Evolutionary conservation across 2,888 invertebrate genomes (phyloP), one percentile per base, ranked within the genome.

Genomic region (Caenorhabditis panamensis): DNA sequence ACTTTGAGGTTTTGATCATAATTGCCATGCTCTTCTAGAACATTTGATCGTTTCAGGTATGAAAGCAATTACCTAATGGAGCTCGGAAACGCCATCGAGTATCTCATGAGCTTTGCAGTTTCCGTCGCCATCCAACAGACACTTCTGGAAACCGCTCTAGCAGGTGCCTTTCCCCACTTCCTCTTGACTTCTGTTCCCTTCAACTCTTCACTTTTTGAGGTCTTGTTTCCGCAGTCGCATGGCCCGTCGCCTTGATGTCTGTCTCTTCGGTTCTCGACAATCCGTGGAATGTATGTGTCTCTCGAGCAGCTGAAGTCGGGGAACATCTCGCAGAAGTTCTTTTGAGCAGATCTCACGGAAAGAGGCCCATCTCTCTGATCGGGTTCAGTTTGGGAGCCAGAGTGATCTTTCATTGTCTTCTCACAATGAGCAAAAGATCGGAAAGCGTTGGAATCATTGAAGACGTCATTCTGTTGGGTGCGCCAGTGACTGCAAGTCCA

Each of bases 361-460:
- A 93, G 86, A 90, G 94, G 44, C 94, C 94, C 2, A 94, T 94
- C 28, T 93, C 94, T 0, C 91, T 94, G 61, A 92, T 94, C 76
- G 90, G 94, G 5, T 94, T 93, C 89, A 94, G 94, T 85, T 92
- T 94, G 16, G 94, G 94, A n/a, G 94, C 94, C 2, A 91, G 94
- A 73, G 94, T 94, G 47, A 93, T 94, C 82, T 94, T 93, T 90
- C 93, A 93, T 87, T 94, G 94, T 89, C 92, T 94, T 24, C 91
- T 93, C 86, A 93, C 93, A 85, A 89, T 93, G 89, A 88, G 91
- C 37, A 91, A 90, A 76, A 79, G 92, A 76, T 91, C 90, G 2
- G 84, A 88, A 47, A 67, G 58, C 67, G 93, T 93, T 87, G 94
- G 94, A 4, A 93, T 94, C 67, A 91, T 94, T 18, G 93, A 94